Conservation (phyloP, 2,888 invertebrate species). For the Pammene aurita region DNA sequence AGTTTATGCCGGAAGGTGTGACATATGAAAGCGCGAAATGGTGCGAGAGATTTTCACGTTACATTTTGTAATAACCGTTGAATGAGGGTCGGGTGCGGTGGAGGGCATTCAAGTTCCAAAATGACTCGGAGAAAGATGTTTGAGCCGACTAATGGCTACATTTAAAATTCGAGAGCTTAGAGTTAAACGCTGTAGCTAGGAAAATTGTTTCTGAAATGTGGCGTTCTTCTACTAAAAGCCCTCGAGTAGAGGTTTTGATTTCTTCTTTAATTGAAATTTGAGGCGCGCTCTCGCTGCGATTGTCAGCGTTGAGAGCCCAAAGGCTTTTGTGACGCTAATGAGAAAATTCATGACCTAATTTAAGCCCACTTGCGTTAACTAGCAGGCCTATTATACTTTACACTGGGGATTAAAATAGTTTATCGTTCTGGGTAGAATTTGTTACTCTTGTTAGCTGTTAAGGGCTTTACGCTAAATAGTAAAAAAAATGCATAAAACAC, state of each 20-base stretch:
- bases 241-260: constrained; percentile 22
- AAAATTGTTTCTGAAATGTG: constrained; percentile 39
- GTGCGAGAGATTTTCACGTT: constrained; percentile 34
- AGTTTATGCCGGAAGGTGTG: constrained; percentile 37
- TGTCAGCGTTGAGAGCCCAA: constrained; percentile 1
- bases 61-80: constrained; percentile 37
- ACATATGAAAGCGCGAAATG: constrained; percentile 39
- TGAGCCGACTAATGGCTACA: constrained; percentile 34
- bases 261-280: constrained; percentile 12
- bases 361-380: not conserved
- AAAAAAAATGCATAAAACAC: no score
- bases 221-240: constrained; percentile 12
- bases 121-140: constrained; percentile 37
- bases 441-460: no score
- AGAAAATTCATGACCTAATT: constrained; percentile 10
- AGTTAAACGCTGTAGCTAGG: constrained; percentile 26
- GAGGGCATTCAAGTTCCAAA: constrained; percentile 34
- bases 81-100: constrained; percentile 30
- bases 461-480: no score
- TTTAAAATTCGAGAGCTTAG: constrained; percentile 37
- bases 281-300: constrained; percentile 12
- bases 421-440: not conserved
- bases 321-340: constrained; percentile 17
- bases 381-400: not conserved
- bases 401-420: not conserved